Percentiles rank a stretch among this genome's conserved stretches.
Evolutionary conservation across 2,113 vertebrate genomes (phyloP).

Genomic region (Protobothrops flavoviridis): DNA sequence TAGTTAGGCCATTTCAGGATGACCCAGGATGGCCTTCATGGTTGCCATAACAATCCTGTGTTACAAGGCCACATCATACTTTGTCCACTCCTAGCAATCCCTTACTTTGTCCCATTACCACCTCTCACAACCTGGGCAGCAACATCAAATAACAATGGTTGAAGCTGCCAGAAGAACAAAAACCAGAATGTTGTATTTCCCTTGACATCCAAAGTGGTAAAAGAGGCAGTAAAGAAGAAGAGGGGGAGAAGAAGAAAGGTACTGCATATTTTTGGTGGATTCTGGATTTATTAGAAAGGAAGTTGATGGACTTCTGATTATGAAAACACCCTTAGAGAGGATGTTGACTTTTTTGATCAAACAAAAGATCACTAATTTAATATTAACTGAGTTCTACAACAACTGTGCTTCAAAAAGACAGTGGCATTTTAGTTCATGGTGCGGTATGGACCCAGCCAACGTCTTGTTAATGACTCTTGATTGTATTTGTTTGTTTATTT

Average conservation of each 20-base stretch:
- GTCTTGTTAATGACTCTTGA: background rate
- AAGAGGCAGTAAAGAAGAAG: background rate
- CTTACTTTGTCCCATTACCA: background rate
- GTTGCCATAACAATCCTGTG: background rate
- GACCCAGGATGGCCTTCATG: background rate
- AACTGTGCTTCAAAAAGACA: background rate
- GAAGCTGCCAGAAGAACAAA: background rate
- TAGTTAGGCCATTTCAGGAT: background rate
- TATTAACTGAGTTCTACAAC: background rate
- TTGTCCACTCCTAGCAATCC: background rate
- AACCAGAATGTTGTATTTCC: background rate
- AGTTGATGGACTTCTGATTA: background rate
- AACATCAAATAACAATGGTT: background rate
- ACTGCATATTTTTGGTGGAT: background rate
- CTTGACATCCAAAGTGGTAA: background rate
- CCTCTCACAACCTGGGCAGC: background rate
- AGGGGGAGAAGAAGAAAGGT: too few species aligned
- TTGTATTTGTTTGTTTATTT: background rate
- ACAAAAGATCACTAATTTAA: background rate
- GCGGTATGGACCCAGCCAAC: background rate
- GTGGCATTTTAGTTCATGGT: background rate
- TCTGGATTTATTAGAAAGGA: background rate
- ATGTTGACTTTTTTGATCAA: background rate
- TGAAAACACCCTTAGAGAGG: background rate
- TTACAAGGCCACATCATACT: background rate